phyloP scores from a whole-genome alignment of 1,140 invertebrate species.

The Heliconius eleuchia region DNA sequence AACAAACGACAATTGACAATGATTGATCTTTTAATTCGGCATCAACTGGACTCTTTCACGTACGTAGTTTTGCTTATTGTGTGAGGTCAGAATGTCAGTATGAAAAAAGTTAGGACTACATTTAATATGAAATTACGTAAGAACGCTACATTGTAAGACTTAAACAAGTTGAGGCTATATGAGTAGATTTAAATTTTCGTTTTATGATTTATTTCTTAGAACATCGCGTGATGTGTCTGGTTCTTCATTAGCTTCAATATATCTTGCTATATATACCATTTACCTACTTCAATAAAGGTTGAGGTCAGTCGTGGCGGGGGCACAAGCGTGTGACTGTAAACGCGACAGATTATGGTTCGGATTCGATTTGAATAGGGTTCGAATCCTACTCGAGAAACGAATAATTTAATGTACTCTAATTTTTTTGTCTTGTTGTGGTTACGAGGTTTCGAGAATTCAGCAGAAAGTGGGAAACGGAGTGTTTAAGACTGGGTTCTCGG shows the following conservation, averaged over 20 bases:
- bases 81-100: constrained; percentile 18
- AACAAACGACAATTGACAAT: constrained; percentile 40
- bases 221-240: background rate
- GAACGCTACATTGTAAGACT: background rate
- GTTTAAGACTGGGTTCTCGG: too few species aligned
- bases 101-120: constrained; percentile 4
- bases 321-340: too few species aligned
- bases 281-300: too few species aligned
- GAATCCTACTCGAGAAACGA: too few species aligned
- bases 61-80: constrained; percentile 20
- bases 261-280: background rate
- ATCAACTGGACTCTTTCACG: constrained; percentile 27
- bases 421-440: too few species aligned
- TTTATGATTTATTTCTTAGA: background rate
- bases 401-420: too few species aligned
- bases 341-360: too few species aligned
- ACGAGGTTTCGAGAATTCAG: too few species aligned
- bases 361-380: too few species aligned
- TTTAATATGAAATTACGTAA: constrained; percentile 3
- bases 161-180: background rate
- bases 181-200: background rate
- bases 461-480: too few species aligned
- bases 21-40: constrained; percentile 38
- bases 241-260: background rate
- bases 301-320: too few species aligned